phyloP scores from a whole-genome alignment of 2,888 invertebrate species.

The Tridacna gigas region DNA sequence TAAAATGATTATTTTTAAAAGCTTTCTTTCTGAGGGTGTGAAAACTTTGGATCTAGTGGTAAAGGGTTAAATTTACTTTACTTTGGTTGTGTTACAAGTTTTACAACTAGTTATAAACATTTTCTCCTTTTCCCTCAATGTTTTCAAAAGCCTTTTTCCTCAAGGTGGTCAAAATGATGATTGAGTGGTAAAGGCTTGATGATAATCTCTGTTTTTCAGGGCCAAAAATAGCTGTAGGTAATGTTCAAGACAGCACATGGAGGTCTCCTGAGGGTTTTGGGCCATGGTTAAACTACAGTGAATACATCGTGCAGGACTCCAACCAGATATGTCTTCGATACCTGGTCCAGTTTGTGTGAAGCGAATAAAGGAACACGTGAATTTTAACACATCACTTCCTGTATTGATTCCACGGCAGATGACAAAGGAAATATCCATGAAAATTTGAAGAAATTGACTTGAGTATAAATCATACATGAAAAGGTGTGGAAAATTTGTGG shows the following conservation, averaged over 20 bases:
- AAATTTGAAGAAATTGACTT: too few species aligned
- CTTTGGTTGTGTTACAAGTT: too few species aligned
- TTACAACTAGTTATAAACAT: background rate
- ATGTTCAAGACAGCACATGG: constrained; percentile 48
- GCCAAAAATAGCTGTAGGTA: constrained; percentile 77
- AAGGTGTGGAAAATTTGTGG: background rate
- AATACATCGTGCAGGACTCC: constrained; percentile 83
- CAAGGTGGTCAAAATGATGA: background rate
- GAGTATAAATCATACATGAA: too few species aligned
- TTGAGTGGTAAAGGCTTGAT: background rate
- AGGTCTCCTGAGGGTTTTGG: constrained; percentile 46
- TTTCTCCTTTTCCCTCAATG: background rate
- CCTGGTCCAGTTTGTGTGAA: constrained; percentile 79
- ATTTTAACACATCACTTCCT: too few species aligned
- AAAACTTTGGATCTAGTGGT: background rate
- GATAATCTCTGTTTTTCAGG: constrained; percentile 66
- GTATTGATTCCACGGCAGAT: too few species aligned
- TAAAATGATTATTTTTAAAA: background rate
- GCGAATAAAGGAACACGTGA: background rate
- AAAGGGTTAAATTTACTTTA: too few species aligned
- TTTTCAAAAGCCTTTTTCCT: background rate
- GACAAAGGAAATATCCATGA: too few species aligned
- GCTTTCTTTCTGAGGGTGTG: background rate
- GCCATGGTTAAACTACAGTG: constrained; percentile 73
- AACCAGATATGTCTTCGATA: constrained; percentile 82